Conservation (phyloP, 2,113 vertebrate species). For the Lepisosteus osseus region DNA sequence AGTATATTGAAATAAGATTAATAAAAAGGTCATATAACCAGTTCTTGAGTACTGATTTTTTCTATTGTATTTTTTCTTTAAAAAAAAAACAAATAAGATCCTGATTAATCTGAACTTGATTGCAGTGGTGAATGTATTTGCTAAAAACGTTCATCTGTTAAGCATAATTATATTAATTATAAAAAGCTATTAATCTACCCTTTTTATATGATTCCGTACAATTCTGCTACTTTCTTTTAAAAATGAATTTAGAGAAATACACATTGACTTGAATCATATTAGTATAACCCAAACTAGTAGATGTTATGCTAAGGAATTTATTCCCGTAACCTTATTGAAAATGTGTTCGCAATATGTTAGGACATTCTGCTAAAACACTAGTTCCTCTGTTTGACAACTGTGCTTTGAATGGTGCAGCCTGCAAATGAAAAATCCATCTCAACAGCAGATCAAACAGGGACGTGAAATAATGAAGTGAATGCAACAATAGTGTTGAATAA, state of each 20-base stretch:
- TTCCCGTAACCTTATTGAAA: not conserved
- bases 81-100: too few species aligned
- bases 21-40: too few species aligned
- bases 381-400: not conserved
- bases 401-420: not conserved
- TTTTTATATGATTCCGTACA: too few species aligned
- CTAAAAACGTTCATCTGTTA: too few species aligned
- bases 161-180: too few species aligned
- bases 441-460: not conserved
- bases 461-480: not conserved
- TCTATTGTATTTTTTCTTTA: too few species aligned
- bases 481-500: not conserved
- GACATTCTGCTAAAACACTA: not conserved
- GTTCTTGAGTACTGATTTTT: too few species aligned
- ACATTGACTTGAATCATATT: slow-evolving; percentile 4
- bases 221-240: too few species aligned
- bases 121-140: too few species aligned
- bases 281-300: slow-evolving; percentile 3
- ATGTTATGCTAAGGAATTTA: slow-evolving; percentile 1
- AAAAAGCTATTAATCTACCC: too few species aligned
- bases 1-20: too few species aligned
- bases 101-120: too few species aligned
- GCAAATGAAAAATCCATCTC: not conserved
- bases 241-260: not conserved
- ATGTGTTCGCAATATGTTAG: slow-evolving; percentile 1